Evolutionary conservation across 2,888 invertebrate species (phyloP), one percentile per base, ranked within the genome.

Genomic region (Hirtodrosophila cameraria): DNA sequence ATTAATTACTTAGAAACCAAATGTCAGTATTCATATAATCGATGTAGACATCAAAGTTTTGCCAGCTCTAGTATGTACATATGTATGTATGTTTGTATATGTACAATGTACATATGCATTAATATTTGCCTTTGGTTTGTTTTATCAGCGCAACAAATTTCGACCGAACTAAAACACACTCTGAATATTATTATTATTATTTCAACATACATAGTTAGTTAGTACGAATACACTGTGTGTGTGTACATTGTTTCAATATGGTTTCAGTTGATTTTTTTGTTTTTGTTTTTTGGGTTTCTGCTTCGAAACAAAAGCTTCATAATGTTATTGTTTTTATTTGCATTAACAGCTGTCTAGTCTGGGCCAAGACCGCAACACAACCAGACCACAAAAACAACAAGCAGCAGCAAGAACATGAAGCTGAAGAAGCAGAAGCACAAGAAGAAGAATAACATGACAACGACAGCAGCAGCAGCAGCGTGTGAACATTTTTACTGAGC

Each of bases 61-160:
- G n/a, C n/a, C n/a, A n/a, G n/a, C n/a, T n/a, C n/a, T n/a, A n/a
- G n/a, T n/a, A n/a, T n/a, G n/a, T n/a, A n/a, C n/a, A n/a, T n/a
- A n/a, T n/a, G n/a, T n/a, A n/a, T 18, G 7, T 41, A 11, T 16
- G 20, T 15, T 35, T 8, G n/a, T 41, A 35, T 27, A 35, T 4
- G 7, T 41, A 33, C 13, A 18, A 20, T 42, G n/a, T 30, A 43
- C 27, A 48, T 54, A 23, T 49, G 31, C 25, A 23, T 36, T 20
- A 23, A 15, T 12, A 27, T 55, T 41, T 28, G 36, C 39, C 49
- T 64, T 66, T 35, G 52, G 33, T 69, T 60, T 66, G 72, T 66
- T 79, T 79, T 82, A 78, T 78, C 79, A 82, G 79, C 79, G 57
- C 55, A 43, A 57, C 52, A 46, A 57, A 59, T 68, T 68, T 71